These are phyloP conservation scores for Chaetura pelagica DNA, from an alignment of 2,113 vertebrate genomes.

Conservation along the genomic window DNA sequence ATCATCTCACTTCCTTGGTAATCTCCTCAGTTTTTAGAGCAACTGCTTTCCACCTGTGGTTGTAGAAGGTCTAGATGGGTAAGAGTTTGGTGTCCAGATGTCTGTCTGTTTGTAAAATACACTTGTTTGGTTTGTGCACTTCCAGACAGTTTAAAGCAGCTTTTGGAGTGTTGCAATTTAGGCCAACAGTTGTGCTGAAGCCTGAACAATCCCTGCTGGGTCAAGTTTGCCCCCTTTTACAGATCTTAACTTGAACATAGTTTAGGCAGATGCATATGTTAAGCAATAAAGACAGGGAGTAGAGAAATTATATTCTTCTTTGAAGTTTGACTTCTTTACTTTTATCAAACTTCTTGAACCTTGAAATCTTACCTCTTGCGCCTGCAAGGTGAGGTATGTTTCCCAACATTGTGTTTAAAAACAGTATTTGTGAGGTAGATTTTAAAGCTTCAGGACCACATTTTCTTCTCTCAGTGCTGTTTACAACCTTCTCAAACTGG, in stretches of 20 bases:
- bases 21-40: neutral
- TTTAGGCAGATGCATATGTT: neutral
- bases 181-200: neutral
- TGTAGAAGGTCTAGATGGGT: neutral
- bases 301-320: neutral
- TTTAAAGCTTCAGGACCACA: neutral
- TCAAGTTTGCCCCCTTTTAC: neutral
- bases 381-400: neutral
- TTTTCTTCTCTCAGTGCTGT: neutral
- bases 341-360: neutral
- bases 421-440: rapidly evolving
- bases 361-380: neutral
- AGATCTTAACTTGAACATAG: neutral
- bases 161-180: neutral
- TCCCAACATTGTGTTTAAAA: neutral
- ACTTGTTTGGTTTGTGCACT: neutral
- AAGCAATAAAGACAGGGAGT: neutral
- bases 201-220: neutral
- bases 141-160: neutral
- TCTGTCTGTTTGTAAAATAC: neutral
- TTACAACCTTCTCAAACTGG: neutral
- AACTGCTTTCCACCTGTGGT: neutral
- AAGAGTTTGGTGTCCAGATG: neutral
- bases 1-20: rapidly evolving
- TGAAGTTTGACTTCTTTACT: neutral